Conservation (phyloP, 2,888 invertebrate species). For the Argyresthia goedartella region DNA sequence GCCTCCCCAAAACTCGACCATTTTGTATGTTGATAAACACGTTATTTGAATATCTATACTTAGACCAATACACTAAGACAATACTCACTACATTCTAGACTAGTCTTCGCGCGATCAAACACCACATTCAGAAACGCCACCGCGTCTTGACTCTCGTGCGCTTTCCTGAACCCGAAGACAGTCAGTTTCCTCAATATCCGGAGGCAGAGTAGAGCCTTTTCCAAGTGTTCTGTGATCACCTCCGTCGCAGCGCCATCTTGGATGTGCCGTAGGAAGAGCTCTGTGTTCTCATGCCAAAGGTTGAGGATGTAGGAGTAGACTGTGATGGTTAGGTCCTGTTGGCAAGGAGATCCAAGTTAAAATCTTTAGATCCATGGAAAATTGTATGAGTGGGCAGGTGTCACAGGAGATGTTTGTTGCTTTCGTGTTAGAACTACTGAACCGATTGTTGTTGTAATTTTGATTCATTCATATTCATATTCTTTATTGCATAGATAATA, state of each 20-base stretch:
- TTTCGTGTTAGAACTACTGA: too few relatives aligned
- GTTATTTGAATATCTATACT: too few relatives aligned
- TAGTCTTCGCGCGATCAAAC: conserved; percentile 82
- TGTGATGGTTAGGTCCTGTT: conserved; percentile 80
- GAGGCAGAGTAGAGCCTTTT: conserved; percentile 84
- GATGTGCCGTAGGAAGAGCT: conserved; percentile 75
- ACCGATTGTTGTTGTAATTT: too few relatives aligned
- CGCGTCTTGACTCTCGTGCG: conserved; percentile 80
- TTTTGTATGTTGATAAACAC: too few relatives aligned
- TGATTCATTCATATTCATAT: too few relatives aligned
- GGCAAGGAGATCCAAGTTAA: not conserved
- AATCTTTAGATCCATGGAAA: too few relatives aligned
- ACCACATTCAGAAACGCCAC: conserved; percentile 83
- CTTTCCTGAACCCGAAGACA: conserved; percentile 84
- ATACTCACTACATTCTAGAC: conserved; percentile 85
- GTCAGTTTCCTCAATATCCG: conserved; percentile 87
- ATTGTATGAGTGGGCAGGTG: too few relatives aligned
- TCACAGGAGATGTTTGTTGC: too few relatives aligned
- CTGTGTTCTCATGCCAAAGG: conserved; percentile 84
- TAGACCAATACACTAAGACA: not conserved
- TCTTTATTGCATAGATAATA: too few relatives aligned
- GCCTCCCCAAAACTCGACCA: too few relatives aligned
- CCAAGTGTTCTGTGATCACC: conserved; percentile 76
- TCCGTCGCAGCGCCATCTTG: conserved; percentile 71
- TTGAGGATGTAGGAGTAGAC: conserved; percentile 81